phyloP scores from a whole-genome alignment of 2,797 vertebrate genomes.

The Sebastes paucispinis region DNA sequence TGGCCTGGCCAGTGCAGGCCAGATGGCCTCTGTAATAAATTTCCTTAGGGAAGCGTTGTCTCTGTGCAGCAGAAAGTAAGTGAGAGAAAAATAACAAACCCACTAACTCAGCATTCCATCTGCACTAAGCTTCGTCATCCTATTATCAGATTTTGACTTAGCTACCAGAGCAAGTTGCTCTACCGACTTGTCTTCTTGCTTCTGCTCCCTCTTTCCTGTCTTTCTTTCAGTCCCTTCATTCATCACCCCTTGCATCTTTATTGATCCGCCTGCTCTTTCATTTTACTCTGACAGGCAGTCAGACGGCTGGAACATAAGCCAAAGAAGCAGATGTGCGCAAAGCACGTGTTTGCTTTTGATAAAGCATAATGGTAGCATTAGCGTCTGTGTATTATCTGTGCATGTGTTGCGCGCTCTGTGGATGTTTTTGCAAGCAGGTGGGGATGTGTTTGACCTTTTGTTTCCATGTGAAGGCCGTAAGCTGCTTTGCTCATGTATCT shows the following conservation, averaged over 20 bases:
- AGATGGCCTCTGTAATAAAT: slow-evolving; percentile 69
- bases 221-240: slow-evolving; percentile 29
- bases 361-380: slow-evolving; percentile 7
- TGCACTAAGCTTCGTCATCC: slow-evolving; percentile 60
- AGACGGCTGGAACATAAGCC: slow-evolving; percentile 3
- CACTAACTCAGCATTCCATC: slow-evolving; percentile 44
- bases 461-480: slow-evolving; percentile 51
- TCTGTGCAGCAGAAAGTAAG: slow-evolving; percentile 27
- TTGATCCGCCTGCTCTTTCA: slow-evolving; percentile 37
- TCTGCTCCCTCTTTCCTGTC: background rate
- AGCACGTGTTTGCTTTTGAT: slow-evolving; percentile 45
- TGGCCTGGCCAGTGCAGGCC: slow-evolving; percentile 24
- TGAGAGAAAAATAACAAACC: slow-evolving; percentile 28
- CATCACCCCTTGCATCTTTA: slow-evolving; percentile 38
- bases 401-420: background rate
- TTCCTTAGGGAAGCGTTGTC: slow-evolving; percentile 58
- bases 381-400: slow-evolving; percentile 16
- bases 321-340: slow-evolving; percentile 20
- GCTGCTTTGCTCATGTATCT: slow-evolving; percentile 60
- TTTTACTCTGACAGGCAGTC: slow-evolving; percentile 31
- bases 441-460: slow-evolving; percentile 44
- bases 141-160: slow-evolving; percentile 59
- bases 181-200: background rate
- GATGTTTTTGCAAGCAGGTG: slow-evolving; percentile 41
- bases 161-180: slow-evolving; percentile 12